Conservation (phyloP, 1,140 invertebrate genomes). For the Drosophila tani region DNA sequence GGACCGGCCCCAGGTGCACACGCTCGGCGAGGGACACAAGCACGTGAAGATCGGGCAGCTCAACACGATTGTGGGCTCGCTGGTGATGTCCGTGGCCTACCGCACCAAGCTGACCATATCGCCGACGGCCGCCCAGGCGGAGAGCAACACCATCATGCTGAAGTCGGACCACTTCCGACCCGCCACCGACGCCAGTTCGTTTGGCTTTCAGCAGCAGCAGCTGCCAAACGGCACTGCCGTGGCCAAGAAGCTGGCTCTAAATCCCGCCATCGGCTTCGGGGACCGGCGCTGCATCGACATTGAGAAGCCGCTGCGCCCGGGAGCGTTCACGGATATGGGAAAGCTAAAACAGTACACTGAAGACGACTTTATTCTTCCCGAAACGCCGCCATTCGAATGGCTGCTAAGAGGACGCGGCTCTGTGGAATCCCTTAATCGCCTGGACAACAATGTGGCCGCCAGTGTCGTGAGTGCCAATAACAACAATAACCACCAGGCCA, state of each 20-base stretch:
- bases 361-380: constrained; percentile 87
- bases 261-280: constrained; percentile 9
- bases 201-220: constrained; percentile 74
- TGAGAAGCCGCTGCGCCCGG: constrained; percentile 89
- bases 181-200: constrained; percentile 89
- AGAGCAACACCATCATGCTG: constrained; percentile 89
- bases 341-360: constrained; percentile 86
- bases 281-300: constrained; percentile 85
- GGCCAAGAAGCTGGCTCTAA: constrained; percentile 36
- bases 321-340: constrained; percentile 88
- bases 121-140: constrained; percentile 87
- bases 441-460: constrained; percentile 54
- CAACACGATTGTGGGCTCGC: constrained; percentile 92
- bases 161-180: constrained; percentile 96
- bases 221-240: constrained; percentile 21
- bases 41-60: constrained; percentile 92
- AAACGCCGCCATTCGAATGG: constrained; percentile 89
- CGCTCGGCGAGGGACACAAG: constrained; percentile 91
- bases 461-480: constrained; percentile 76
- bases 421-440: constrained; percentile 76
- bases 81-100: constrained; percentile 92
- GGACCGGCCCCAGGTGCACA: constrained; percentile 90
- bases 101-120: constrained; percentile 95
- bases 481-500: constrained; percentile 56
- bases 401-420: constrained; percentile 85